Evolutionary conservation across 2,888 invertebrate species (phyloP), one percentile per base, ranked within the genome.

Genomic region (Temnothorax rugatulus): DNA sequence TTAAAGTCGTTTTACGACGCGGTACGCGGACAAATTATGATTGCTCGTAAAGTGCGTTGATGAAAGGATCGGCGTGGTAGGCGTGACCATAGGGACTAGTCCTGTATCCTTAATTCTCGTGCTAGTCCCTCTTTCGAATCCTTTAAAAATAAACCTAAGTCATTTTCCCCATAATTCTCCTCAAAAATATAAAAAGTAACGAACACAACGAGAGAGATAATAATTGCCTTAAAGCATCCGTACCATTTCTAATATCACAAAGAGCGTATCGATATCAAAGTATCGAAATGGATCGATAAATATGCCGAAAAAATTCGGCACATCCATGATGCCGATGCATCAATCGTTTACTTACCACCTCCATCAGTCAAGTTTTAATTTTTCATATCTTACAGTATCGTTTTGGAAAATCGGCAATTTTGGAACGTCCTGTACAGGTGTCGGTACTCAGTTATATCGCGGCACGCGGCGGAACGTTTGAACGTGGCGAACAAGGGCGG

Each of bases 401-500:
- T 21, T 25, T 54, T 3, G 25, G 21, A n/a, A 29, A 52, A 59
- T 18, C 21, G 7, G 18, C 50, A 18, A 50, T 29, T 82, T 82
- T 73, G 82, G 13, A 76, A 38, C 82, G 63, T 34, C 52, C 82
- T 82, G 63, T 82, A 66, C 5, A 75, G 75, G 52, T 54, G 82
- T 63, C 75, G 74, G 57, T 82, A 82, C 59, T 57, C 59, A 74
- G 69, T 57, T 83, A 82, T 87, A 85, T 85, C 64, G 83, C 50
- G 61, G 61, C 77, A 75, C 82, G 82, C 66, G 83, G 85, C 81
- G 83, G 74, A 87, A 85, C 86, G 87, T 86, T 89, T 87, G 86
- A 87, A 83, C 76, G 82, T 66, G 82, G 66, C 76, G 83, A 83
- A 76, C 57, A 86, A 89, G 89, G 86, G 88, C 75, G 87, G 84